Percentiles rank a stretch among this genome's conserved stretches.
Evolutionary conservation across 2,113 vertebrate species (phyloP).

Genomic region (Brevimyrus niger): DNA sequence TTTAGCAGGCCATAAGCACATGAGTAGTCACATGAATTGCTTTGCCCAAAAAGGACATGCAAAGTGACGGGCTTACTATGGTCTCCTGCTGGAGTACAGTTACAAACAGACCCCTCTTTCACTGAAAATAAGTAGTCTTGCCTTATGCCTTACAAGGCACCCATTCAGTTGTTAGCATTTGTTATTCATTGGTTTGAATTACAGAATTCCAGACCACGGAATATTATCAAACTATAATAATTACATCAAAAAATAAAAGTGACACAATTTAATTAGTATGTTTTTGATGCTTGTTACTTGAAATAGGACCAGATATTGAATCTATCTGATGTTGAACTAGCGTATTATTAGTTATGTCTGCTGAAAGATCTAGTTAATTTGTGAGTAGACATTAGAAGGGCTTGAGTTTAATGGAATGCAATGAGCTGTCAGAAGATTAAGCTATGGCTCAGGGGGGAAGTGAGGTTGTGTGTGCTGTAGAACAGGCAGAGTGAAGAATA

Average conservation of each 20-base stretch:
- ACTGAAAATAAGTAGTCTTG: neutral
- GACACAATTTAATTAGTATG: neutral
- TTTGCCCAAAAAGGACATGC: constrained; percentile 34
- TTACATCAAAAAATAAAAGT: neutral
- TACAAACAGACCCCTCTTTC: neutral
- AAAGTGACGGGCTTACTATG: constrained; percentile 7
- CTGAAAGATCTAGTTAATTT: neutral
- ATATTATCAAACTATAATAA: neutral
- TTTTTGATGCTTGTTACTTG: neutral
- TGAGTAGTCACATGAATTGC: constrained; percentile 57
- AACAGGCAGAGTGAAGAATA: constrained; percentile 27
- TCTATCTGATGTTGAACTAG: neutral
- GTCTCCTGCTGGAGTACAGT: neutral
- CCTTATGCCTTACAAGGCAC: neutral
- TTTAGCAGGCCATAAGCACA: constrained; percentile 46
- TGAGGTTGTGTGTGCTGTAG: neutral
- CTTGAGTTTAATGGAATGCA: neutral
- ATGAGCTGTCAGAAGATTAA: neutral
- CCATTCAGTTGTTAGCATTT: neutral
- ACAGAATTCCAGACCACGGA: neutral
- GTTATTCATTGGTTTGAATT: neutral
- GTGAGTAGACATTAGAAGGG: neutral
- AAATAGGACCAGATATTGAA: neutral
- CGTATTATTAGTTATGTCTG: neutral
- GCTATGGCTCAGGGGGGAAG: neutral